These are phyloP conservation scores for Chionomys nivalis DNA, from an alignment of 2,113 vertebrate species.

Conservation along the genomic window DNA sequence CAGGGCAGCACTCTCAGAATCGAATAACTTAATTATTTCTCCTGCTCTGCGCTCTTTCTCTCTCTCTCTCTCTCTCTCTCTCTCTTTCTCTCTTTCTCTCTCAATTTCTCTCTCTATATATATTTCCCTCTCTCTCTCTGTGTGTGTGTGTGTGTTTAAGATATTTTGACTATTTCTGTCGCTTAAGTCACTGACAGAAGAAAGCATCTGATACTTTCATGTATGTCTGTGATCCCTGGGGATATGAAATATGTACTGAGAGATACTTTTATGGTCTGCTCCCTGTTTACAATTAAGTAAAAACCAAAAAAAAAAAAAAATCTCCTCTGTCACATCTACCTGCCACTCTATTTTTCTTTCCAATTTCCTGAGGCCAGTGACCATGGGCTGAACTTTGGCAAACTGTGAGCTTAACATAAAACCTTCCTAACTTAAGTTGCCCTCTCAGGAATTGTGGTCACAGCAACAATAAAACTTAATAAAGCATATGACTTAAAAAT, in stretches of 20 bases:
- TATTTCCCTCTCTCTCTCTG: not conserved
- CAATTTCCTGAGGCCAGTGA: not conserved
- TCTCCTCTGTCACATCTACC: not conserved
- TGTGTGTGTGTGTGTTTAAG: not conserved
- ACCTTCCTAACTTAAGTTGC: not conserved
- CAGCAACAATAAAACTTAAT: not conserved
- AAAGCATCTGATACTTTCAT: not conserved
- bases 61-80: not conserved
- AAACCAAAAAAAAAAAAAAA: not conserved
- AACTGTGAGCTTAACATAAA: not conserved
- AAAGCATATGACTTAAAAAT: not conserved
- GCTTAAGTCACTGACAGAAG: slow-evolving; percentile 18
- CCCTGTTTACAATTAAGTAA: not conserved
- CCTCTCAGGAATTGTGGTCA: not conserved
- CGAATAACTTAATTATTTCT: slow-evolving; percentile 57
- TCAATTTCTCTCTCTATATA: not conserved
- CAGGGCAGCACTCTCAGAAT: not conserved
- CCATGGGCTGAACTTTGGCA: not conserved
- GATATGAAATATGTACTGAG: not conserved
- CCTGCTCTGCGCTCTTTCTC: not conserved
- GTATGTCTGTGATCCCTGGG: not conserved
- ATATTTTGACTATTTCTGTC: slow-evolving; percentile 11
- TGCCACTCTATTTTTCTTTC: not conserved
- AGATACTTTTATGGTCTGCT: not conserved
- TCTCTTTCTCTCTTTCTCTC: not conserved